Conservation (phyloP, 1,140 invertebrate genomes). For the Telenomus remus region DNA sequence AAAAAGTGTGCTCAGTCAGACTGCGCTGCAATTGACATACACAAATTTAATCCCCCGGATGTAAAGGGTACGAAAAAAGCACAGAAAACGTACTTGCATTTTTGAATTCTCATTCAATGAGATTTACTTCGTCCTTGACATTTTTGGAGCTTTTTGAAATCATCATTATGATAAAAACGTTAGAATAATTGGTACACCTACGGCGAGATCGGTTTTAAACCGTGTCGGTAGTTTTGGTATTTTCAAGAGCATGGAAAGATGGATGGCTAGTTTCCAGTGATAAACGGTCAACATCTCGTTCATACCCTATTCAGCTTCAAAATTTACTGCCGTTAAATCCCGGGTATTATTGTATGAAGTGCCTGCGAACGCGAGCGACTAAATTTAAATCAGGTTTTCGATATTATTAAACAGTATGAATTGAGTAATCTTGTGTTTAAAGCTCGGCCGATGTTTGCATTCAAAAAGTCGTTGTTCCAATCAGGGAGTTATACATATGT, state of each 20-base stretch:
- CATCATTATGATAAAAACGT: neutral
- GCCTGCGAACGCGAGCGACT: conserved; percentile 22
- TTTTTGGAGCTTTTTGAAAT: neutral
- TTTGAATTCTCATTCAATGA: neutral
- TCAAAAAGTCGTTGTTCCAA: no score
- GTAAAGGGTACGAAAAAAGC: neutral
- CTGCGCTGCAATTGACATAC: conserved; percentile 17
- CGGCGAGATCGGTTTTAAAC: no score
- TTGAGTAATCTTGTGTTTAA: neutral
- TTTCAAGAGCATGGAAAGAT: no score
- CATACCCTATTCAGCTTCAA: conserved; percentile 27
- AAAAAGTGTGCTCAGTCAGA: conserved; percentile 26
- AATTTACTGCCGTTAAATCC: conserved; percentile 25
- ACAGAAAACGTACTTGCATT: neutral
- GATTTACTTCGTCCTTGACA: neutral
- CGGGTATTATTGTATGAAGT: conserved; percentile 24
- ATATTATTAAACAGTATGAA: conserved; percentile 27
- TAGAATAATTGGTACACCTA: neutral
- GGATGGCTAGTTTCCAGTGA: no score
- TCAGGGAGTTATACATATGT: no score
- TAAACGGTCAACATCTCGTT: conserved; percentile 12
- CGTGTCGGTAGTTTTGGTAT: no score
- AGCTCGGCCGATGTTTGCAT: neutral
- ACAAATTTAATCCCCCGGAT: conserved; percentile 10
- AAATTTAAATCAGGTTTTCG: conserved; percentile 23